Percentiles rank a stretch among this genome's conserved stretches.
Conservation (phyloP, 2,113 vertebrate genomes). For the Ictidomys tridecemlineatus region DNA sequence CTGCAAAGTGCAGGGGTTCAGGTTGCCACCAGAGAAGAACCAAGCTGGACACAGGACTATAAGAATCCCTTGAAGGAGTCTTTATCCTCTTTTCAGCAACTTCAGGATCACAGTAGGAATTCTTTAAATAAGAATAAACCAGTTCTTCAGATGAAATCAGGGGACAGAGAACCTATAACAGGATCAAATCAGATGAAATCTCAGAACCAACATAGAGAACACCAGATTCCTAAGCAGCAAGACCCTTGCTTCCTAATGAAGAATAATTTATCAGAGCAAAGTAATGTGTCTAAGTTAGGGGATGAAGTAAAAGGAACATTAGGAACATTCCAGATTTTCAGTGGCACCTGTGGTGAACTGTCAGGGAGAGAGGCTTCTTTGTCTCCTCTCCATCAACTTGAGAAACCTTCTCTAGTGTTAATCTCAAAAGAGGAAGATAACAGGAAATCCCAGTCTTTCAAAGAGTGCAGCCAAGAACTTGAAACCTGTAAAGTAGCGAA, state of each 20-base stretch:
- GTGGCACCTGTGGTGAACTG: slow-evolving; percentile 58
- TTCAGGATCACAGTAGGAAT: slow-evolving; percentile 75
- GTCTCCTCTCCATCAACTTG: slow-evolving; percentile 57
- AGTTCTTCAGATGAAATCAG: slow-evolving; percentile 71
- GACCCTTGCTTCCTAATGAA: slow-evolving; percentile 71
- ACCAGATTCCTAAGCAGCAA: slow-evolving; percentile 65
- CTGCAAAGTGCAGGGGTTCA: slow-evolving; percentile 87
- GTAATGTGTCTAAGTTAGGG: slow-evolving; percentile 57
- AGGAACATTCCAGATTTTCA: slow-evolving; percentile 47
- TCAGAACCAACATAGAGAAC: slow-evolving; percentile 66
- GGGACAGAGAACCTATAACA: background rate
- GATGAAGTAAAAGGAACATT: slow-evolving; percentile 56
- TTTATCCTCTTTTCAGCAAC: slow-evolving; percentile 70
- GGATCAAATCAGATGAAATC: slow-evolving; percentile 68
- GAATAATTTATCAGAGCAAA: slow-evolving; percentile 69
- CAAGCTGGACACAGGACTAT: slow-evolving; percentile 33
- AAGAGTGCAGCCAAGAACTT: slow-evolving; percentile 56
- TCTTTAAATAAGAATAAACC: slow-evolving; percentile 57
- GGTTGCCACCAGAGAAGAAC: slow-evolving; percentile 85
- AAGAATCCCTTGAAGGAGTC: slow-evolving; percentile 74
- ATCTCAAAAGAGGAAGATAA: slow-evolving; percentile 67
- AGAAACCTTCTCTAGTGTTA: slow-evolving; percentile 54
- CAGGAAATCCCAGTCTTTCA: slow-evolving; percentile 63
- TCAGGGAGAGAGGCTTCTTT: slow-evolving; percentile 40
- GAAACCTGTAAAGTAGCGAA: slow-evolving; percentile 66